phyloP scores from a whole-genome alignment of 2,888 invertebrate genomes.

The Fragum sueziense region DNA sequence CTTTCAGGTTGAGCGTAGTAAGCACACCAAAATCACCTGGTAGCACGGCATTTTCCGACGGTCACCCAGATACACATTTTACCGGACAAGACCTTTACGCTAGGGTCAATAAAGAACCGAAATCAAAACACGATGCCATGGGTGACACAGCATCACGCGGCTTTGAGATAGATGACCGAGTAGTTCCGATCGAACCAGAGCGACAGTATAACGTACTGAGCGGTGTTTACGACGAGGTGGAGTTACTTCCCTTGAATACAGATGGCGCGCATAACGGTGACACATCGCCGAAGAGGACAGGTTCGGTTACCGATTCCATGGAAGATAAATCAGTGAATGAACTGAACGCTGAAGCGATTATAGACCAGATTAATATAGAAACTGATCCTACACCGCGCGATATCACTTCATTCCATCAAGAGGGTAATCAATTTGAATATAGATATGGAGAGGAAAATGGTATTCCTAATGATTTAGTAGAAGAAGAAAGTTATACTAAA shows the following conservation, averaged over 20 bases:
- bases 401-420: background rate
- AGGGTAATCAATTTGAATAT: background rate
- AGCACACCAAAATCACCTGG: background rate
- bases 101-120: slow-evolving; percentile 23
- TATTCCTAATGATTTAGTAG: background rate
- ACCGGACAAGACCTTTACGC: slow-evolving; percentile 20
- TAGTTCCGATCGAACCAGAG: slow-evolving; percentile 1
- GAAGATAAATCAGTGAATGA: slow-evolving; percentile 5
- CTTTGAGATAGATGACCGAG: slow-evolving; percentile 21
- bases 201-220: slow-evolving; percentile 11
- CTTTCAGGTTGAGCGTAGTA: background rate
- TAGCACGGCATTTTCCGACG: background rate
- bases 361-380: slow-evolving; percentile 3
- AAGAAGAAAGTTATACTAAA: slow-evolving; percentile 11
- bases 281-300: background rate
- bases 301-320: background rate
- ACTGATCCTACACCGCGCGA: background rate
- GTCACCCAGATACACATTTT: too few species aligned
- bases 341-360: slow-evolving; percentile 14
- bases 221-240: slow-evolving; percentile 33
- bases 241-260: slow-evolving; percentile 7
- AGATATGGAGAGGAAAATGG: slow-evolving; percentile 15
- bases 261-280: background rate
- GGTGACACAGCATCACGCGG: slow-evolving; percentile 24
- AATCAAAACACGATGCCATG: background rate